Evolutionary conservation across 2,888 invertebrate genomes (phyloP).

Genomic region (Eupithecia subumbrata): DNA sequence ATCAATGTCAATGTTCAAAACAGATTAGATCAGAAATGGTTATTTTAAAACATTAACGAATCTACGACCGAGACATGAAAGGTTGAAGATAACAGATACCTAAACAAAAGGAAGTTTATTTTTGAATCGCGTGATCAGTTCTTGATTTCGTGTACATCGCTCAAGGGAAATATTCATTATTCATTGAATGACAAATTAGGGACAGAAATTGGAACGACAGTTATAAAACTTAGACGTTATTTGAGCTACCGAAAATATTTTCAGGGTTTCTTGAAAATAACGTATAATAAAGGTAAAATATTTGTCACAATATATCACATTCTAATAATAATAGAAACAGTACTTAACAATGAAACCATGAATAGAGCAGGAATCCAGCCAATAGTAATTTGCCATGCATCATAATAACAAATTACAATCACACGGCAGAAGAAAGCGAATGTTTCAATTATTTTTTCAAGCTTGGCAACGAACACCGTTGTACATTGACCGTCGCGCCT

Average conservation of each 20-base stretch:
- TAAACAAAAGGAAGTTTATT: constrained; percentile 47
- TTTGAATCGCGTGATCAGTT: constrained; percentile 59
- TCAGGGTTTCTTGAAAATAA: not conserved
- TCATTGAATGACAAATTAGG: constrained; percentile 32
- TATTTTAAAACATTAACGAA: constrained; percentile 33
- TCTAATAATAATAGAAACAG: not conserved
- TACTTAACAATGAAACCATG: not conserved
- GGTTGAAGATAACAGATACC: constrained; percentile 41
- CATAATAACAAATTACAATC: constrained; percentile 13
- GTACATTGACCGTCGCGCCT: constrained; percentile 67
- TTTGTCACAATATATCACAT: not conserved
- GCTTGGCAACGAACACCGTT: constrained; percentile 57
- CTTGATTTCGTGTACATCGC: constrained; percentile 48
- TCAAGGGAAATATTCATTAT: constrained; percentile 47
- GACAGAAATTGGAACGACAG: constrained; percentile 25
- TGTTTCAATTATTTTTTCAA: constrained; percentile 34
- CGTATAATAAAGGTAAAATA: not conserved
- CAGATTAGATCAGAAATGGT: constrained; percentile 23
- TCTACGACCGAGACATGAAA: constrained; percentile 35
- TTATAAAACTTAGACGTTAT: constrained; percentile 14
- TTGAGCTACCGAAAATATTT: not conserved
- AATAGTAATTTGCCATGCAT: not conserved
- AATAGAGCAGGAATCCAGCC: constrained; percentile 8
- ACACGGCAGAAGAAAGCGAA: constrained; percentile 25
- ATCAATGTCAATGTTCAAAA: constrained; percentile 24